Percentiles rank a stretch among this genome's conserved stretches.
phyloP scores from a whole-genome alignment of 1,140 invertebrate species.

The Drosophila ironensis region DNA sequence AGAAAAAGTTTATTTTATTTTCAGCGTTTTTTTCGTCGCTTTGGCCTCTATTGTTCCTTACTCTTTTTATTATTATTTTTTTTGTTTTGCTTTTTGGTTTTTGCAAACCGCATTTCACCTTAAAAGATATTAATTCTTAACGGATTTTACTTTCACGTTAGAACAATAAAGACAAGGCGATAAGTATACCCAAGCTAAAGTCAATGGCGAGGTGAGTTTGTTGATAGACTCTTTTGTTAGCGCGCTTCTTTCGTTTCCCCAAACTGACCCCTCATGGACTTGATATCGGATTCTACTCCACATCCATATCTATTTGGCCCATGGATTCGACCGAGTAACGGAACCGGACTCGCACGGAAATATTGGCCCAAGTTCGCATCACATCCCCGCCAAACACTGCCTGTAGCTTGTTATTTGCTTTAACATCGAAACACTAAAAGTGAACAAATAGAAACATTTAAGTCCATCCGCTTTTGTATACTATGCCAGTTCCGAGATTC shows the following conservation, averaged over 20 bases:
- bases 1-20: conserved; percentile 77
- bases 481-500: conserved; percentile 43
- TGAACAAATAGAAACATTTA: conserved; percentile 58
- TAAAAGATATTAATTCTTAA: conserved; percentile 79
- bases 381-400: no score
- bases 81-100: conserved; percentile 9
- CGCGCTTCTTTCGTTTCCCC: conserved; percentile 31
- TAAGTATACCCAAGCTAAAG: conserved; percentile 70
- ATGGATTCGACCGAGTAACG: conserved; percentile 52
- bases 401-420: conserved; percentile 34
- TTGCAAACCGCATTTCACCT: conserved; percentile 31
- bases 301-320: conserved; percentile 6
- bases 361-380: conserved; percentile 54
- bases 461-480: conserved; percentile 7
- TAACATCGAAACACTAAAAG: conserved; percentile 16
- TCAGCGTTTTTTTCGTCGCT: conserved; percentile 11
- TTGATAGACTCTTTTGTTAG: conserved; percentile 68
- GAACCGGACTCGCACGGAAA: conserved; percentile 21
- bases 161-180: conserved; percentile 76
- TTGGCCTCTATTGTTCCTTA: conserved; percentile 1
- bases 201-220: conserved; percentile 58
- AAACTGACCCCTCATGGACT: conserved; percentile 1
- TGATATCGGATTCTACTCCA: conserved; percentile 1
- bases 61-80: neutral
- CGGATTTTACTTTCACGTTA: conserved; percentile 79